A percentile compares a stretch with the other conserved stretches of the same genome.
phyloP scores from a whole-genome alignment of 1,140 invertebrate genomes.

The Coptotermes formosanus region DNA sequence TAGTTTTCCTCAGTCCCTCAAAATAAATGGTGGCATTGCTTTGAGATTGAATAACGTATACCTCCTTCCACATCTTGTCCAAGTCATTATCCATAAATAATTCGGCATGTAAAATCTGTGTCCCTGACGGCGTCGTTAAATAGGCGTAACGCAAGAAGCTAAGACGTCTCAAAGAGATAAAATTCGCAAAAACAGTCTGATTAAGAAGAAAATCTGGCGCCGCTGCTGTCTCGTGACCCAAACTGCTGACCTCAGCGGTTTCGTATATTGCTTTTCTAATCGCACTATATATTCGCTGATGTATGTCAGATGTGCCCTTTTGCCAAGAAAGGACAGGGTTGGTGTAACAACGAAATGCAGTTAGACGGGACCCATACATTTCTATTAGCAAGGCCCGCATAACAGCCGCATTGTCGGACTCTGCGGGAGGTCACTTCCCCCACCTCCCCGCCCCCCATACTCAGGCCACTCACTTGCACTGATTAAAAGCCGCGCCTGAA shows the following conservation, averaged over 20 bases:
- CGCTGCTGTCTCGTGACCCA: not conserved
- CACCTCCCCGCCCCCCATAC: too few species aligned
- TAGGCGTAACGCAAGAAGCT: too few species aligned
- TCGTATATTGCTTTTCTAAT: not conserved
- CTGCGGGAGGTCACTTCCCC: conserved; percentile 7
- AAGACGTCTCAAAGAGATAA: too few species aligned
- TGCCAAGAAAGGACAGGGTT: not conserved
- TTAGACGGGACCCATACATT: conserved; percentile 15
- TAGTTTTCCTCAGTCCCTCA: too few species aligned
- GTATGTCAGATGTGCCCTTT: not conserved
- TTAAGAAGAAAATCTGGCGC: not conserved
- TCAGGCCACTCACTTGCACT: not conserved
- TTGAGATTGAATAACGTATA: too few species aligned
- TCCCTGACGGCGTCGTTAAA: too few species aligned
- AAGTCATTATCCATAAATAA: too few species aligned
- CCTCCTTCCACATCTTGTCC: too few species aligned
- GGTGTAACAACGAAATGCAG: not conserved
- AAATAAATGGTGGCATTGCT: too few species aligned
- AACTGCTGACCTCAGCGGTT: too few species aligned
- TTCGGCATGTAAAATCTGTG: too few species aligned
- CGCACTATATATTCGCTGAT: not conserved
- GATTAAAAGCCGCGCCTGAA: conserved; percentile 28
- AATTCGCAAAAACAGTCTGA: not conserved
- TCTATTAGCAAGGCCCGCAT: conserved; percentile 25
- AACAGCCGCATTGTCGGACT: conserved; percentile 6